Base-by-base conservation (phyloP, 2,113 vertebrate species). In the Centropus bengalensis region DNA sequence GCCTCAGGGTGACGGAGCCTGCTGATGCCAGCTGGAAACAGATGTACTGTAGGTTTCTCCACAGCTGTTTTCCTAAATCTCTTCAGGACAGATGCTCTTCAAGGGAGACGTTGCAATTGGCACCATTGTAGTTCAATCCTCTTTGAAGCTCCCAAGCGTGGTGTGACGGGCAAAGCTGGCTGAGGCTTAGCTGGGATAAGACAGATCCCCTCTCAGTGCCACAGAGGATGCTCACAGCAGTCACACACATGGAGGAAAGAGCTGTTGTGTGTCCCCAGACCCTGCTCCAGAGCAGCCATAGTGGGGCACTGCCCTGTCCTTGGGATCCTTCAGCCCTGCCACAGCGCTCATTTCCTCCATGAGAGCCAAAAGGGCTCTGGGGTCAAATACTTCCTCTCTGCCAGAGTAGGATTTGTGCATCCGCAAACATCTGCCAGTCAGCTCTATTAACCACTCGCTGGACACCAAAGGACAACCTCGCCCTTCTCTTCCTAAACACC, bases 11-110 rank as follows among this genome's bases (percentile, higher is more conserved):
- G 1, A 90, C 11, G 58, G 58, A 93, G 76, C 69, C 30, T 59
- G 73, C 76, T 71, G 76, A 71, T 94, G 90, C 94, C 96, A 97
- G 93, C 90, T 96, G 92, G 86, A 93, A 93, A 79, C 84, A 93
- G 79, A 92, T n/a, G 49, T 49, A 49, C 49, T 27, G 45, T 70
- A 88, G 86, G 84, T 69, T 92, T 93, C 86, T 96, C n/a, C 42
- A 73, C 80, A 95, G 82, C 80, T 95, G 92, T 78, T 90, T 95
- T 81, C 66, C 66, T 66, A 58, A 92, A 81, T 86, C 69, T 94
- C 90, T 84, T 82, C 27, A 78, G 86, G 90, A 82, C 24, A 91
- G 88, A 91, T 82, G 80, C 76, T 92, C 86, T 95, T 94, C 80
- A 86, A 82, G 73, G n/a, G 54, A 90, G 66, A 82, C 3, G 7